A percentile compares a stretch with the other conserved stretches of the same genome.
Evolutionary conservation across 2,888 invertebrate genomes (phyloP).

Genomic region (Tenthredo notha): DNA sequence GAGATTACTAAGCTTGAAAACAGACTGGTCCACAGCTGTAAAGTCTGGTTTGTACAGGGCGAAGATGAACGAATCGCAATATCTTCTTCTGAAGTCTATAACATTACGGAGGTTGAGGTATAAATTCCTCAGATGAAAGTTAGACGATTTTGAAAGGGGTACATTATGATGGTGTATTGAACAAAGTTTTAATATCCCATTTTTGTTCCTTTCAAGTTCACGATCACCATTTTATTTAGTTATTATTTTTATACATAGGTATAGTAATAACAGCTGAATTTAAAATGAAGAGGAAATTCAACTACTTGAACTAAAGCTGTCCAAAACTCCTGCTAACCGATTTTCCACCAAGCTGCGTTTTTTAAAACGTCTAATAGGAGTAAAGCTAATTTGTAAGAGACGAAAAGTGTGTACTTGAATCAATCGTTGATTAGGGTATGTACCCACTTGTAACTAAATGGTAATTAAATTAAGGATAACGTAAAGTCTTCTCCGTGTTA

Average conservation of each 20-base stretch:
- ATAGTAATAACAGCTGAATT: background rate
- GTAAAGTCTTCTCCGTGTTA: slow-evolving; percentile 13
- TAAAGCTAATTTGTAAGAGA: background rate
- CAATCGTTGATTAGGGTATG: slow-evolving; percentile 14
- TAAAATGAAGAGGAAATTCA: background rate
- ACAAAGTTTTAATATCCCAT: background rate
- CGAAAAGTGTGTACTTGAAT: background rate
- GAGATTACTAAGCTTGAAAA: slow-evolving; percentile 19
- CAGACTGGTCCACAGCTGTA: slow-evolving; percentile 9
- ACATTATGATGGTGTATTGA: background rate
- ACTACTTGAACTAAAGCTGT: background rate
- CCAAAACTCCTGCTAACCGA: background rate
- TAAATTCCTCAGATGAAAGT: slow-evolving; percentile 13
- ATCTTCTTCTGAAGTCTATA: slow-evolving; percentile 12
- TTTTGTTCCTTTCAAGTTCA: background rate
- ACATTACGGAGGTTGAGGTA: background rate
- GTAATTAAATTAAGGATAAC: slow-evolving; percentile 21
- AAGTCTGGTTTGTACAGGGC: slow-evolving; percentile 5
- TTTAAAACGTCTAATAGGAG: background rate
- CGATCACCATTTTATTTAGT: background rate
- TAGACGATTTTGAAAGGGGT: slow-evolving; percentile 4
- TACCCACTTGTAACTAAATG: slow-evolving; percentile 36
- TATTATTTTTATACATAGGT: background rate
- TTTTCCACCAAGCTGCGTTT: background rate
- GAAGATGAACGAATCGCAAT: slow-evolving; percentile 31